Conservation (phyloP, 2,888 invertebrate species). For the Iphiclides podalirius region DNA sequence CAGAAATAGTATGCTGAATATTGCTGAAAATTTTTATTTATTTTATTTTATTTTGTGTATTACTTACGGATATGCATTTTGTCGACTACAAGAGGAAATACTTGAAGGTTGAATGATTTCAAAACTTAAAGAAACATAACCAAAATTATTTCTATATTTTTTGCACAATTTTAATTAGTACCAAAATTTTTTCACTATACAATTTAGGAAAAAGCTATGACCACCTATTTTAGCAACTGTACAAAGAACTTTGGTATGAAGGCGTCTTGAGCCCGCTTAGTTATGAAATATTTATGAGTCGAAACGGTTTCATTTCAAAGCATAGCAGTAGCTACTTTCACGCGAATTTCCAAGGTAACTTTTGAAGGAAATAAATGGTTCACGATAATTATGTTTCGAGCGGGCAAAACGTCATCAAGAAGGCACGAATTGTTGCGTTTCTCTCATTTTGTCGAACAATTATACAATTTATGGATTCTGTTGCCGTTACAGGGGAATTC, state of each 20-base stretch:
- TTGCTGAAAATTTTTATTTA: too few relatives aligned
- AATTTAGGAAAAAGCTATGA: conserved; percentile 15
- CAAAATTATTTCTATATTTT: too few relatives aligned
- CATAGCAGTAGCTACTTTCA: conserved; percentile 30
- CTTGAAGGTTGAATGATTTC: too few relatives aligned
- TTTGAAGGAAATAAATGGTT: conserved; percentile 36
- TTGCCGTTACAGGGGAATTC: conserved; percentile 3
- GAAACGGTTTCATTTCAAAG: conserved; percentile 37
- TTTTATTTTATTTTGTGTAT: too few relatives aligned
- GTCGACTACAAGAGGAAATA: too few relatives aligned
- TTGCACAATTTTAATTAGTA: not conserved
- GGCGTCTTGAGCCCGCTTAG: conserved; percentile 33
- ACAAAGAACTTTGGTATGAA: conserved; percentile 31
- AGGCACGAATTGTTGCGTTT: conserved; percentile 18
- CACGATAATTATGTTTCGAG: conserved; percentile 32
- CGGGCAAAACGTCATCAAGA: conserved; percentile 24
- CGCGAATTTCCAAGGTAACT: conserved; percentile 37
- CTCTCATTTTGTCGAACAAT: conserved; percentile 11
- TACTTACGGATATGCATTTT: too few relatives aligned
- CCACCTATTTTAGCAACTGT: conserved; percentile 27
- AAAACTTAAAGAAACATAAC: too few relatives aligned
- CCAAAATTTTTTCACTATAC: conserved; percentile 7
- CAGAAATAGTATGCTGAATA: too few relatives aligned
- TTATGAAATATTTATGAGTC: conserved; percentile 58
- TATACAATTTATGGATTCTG: conserved; percentile 7